Percentiles rank a stretch among this genome's conserved stretches.
phyloP scores from a whole-genome alignment of 2,113 vertebrate species.

The Galemys pyrenaicus region DNA sequence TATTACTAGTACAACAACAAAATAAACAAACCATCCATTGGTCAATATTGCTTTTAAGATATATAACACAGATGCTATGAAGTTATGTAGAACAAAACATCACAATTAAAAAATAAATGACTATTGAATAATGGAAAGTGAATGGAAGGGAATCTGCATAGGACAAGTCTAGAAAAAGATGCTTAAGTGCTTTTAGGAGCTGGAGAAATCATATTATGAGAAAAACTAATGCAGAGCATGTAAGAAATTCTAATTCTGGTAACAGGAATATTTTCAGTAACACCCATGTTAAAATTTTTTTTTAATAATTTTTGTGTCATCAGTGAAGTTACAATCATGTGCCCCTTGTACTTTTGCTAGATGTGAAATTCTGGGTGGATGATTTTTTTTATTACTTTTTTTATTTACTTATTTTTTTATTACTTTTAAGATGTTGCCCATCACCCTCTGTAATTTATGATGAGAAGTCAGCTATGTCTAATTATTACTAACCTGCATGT shows the following conservation, averaged over 20 bases:
- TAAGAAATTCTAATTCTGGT: neutral
- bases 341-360: neutral
- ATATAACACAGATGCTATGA: neutral
- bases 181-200: neutral
- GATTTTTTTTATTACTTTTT: too few species aligned
- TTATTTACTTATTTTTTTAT: too few species aligned
- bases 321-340: neutral
- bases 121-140: neutral
- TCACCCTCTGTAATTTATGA: neutral
- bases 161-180: neutral
- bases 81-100: neutral
- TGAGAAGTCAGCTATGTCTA: neutral
- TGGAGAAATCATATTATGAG: neutral
- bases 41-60: neutral
- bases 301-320: neutral
- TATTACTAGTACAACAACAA: neutral
- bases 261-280: neutral
- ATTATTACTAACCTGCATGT: neutral
- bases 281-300: neutral
- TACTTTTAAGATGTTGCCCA: neutral
- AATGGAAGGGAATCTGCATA: neutral
- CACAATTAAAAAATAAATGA: neutral
- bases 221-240: neutral
- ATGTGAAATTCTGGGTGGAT: neutral
- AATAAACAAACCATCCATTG: neutral